Percentiles rank a stretch among this genome's conserved stretches.
phyloP scores from a whole-genome alignment of 2,888 invertebrate genomes.

The Dynastes hyllus region DNA sequence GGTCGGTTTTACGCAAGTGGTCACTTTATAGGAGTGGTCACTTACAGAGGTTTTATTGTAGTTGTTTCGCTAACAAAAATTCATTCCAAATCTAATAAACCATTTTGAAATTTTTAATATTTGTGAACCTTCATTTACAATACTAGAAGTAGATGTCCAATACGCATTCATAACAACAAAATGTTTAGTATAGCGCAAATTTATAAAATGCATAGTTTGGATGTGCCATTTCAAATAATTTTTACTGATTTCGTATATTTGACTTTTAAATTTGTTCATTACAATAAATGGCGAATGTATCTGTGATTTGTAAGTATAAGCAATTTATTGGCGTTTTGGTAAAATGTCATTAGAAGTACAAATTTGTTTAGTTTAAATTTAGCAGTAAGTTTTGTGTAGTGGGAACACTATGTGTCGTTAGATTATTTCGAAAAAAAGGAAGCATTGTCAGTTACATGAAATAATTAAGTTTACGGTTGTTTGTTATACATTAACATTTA shows the following conservation, averaged over 20 bases:
- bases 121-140: too few relatives aligned
- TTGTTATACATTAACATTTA: background rate
- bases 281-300: constrained; percentile 31
- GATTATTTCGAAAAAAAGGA: background rate
- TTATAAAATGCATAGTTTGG: background rate
- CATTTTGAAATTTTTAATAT: too few relatives aligned
- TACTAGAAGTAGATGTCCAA: too few relatives aligned
- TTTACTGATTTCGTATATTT: constrained; percentile 2
- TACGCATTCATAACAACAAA: too few relatives aligned
- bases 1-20: too few relatives aligned
- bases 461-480: background rate
- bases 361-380: constrained; percentile 12
- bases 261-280: constrained; percentile 9
- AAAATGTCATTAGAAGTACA: background rate
- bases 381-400: constrained; percentile 3
- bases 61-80: too few relatives aligned
- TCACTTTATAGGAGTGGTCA: too few relatives aligned
- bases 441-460: background rate
- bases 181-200: background rate
- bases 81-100: too few relatives aligned
- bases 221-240: background rate
- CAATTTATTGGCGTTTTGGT: constrained; percentile 23
- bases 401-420: background rate
- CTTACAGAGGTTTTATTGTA: too few relatives aligned
- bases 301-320: constrained; percentile 47